These are phyloP conservation scores for Lordiphosa andalusiaca DNA, from an alignment of 2,888 invertebrate species.

Conservation along the genomic window DNA sequence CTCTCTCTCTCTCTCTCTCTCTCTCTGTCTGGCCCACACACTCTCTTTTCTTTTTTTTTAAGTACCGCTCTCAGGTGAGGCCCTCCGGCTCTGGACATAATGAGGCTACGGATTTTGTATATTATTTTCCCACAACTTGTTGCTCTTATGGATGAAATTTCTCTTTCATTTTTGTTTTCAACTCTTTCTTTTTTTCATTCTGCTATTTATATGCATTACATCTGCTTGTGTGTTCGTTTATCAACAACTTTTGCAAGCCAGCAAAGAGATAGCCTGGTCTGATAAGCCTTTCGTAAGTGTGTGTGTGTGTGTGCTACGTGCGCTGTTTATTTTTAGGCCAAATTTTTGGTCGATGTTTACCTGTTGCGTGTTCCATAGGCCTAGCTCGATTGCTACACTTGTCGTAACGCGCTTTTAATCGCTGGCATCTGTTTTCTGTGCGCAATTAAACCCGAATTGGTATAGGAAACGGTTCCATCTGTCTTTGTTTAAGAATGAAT, in stretches of 20 bases:
- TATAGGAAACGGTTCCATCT: conserved; percentile 3
- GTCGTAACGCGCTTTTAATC: conserved; percentile 65
- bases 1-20: conserved; percentile 10
- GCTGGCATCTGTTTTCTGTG: conserved; percentile 13
- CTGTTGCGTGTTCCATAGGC: conserved; percentile 50
- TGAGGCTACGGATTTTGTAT: conserved; percentile 48
- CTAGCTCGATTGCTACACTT: conserved; percentile 19
- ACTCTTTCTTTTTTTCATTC: neutral
- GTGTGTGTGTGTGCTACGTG: conserved; percentile 33
- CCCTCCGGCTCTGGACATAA: conserved; percentile 38
- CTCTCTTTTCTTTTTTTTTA: too few relatives aligned
- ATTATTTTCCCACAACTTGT: conserved; percentile 31
- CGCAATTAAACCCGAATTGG: conserved; percentile 6
- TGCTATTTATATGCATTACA: neutral
- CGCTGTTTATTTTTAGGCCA: conserved; percentile 53
- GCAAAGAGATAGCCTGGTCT: conserved; percentile 50
- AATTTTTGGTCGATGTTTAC: conserved; percentile 43
- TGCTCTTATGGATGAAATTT: conserved; percentile 9
- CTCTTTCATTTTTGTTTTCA: conserved; percentile 5
- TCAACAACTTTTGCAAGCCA: conserved; percentile 73
- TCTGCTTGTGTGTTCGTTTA: conserved; percentile 20
- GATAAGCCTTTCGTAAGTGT: conserved; percentile 42
- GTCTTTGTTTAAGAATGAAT: neutral
- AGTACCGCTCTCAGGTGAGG: conserved; percentile 1
- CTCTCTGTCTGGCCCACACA: too few relatives aligned